phyloP scores from a whole-genome alignment of 2,888 invertebrate genomes.

The Helicoverpa assulta region DNA sequence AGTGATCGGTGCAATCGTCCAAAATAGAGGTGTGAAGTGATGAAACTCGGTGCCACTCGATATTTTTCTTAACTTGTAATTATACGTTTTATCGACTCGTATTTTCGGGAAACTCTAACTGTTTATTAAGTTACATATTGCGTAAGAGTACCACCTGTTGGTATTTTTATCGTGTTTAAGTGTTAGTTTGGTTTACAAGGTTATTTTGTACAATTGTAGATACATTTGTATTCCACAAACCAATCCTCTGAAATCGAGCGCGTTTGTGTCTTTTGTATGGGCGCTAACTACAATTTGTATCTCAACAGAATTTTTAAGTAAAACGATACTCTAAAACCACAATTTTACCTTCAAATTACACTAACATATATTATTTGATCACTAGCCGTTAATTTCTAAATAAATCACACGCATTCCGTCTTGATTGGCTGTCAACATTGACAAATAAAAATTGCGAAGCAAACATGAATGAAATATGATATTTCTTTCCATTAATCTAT shows the following conservation, averaged over 20 bases:
- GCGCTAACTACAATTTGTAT: neutral
- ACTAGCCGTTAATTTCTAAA: constrained; percentile 65
- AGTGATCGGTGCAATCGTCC: constrained; percentile 57
- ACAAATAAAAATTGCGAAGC: constrained; percentile 80
- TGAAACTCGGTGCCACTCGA: constrained; percentile 69
- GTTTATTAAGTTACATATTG: constrained; percentile 59
- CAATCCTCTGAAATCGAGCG: neutral
- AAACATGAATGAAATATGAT: constrained; percentile 75
- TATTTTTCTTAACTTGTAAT: constrained; percentile 67
- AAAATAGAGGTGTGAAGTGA: constrained; percentile 74
- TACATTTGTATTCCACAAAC: neutral
- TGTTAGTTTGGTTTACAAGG: constrained; percentile 44
- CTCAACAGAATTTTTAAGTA: neutral
- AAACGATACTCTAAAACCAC: constrained; percentile 11
- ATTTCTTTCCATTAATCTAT: constrained; percentile 74
- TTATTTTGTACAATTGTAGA: constrained; percentile 15
- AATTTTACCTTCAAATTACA: constrained; percentile 50
- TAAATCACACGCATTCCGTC: constrained; percentile 74
- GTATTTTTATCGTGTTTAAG: constrained; percentile 25
- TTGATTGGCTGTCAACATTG: constrained; percentile 80
- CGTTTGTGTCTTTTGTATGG: constrained; percentile 64
- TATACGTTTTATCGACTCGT: constrained; percentile 55
- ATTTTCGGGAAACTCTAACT: constrained; percentile 60
- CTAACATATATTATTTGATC: constrained; percentile 52
- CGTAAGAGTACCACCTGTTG: constrained; percentile 65